Conservation (phyloP, 2,888 invertebrate species). For the Masnerella sp. region DNA sequence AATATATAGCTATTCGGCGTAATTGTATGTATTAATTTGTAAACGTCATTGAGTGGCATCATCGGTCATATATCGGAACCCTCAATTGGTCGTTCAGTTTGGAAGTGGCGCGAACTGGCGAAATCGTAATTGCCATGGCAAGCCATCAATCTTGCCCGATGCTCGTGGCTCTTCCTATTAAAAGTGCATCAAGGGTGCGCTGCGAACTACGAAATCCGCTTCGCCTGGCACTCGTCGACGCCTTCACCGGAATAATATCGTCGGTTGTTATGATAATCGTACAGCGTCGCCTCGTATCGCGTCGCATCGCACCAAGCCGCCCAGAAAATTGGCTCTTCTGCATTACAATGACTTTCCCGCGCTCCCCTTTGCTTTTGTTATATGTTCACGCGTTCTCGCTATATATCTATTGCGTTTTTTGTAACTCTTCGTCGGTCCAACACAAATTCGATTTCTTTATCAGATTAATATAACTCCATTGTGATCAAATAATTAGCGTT, state of each 20-base stretch:
- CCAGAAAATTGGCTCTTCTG: conserved; percentile 78
- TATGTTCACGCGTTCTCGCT: conserved; percentile 42
- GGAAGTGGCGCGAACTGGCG: conserved; percentile 30
- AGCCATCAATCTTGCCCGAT: conserved; percentile 74
- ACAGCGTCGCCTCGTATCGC: conserved; percentile 74
- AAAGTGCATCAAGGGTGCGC: conserved; percentile 74
- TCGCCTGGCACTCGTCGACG: conserved; percentile 60
- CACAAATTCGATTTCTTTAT: conserved; percentile 39
- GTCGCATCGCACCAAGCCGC: conserved; percentile 76
- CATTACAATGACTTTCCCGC: conserved; percentile 76
- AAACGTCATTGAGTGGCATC: too few species aligned
- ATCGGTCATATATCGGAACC: too few species aligned
- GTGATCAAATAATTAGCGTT: too few species aligned
- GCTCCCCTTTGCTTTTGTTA: conserved; percentile 60
- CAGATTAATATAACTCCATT: conserved; percentile 19
- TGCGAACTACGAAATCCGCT: conserved; percentile 61
- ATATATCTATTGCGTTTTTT: conserved; percentile 16
- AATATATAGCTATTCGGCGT: too few species aligned
- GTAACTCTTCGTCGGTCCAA: conserved; percentile 16
- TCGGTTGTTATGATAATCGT: conserved; percentile 78
- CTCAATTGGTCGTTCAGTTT: too few species aligned
- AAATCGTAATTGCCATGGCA: conserved; percentile 64
- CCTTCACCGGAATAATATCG: conserved; percentile 74
- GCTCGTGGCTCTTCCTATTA: conserved; percentile 73
- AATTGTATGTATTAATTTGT: too few species aligned